Conservation (phyloP, 1,140 invertebrate species). For the Ips nitidus region DNA sequence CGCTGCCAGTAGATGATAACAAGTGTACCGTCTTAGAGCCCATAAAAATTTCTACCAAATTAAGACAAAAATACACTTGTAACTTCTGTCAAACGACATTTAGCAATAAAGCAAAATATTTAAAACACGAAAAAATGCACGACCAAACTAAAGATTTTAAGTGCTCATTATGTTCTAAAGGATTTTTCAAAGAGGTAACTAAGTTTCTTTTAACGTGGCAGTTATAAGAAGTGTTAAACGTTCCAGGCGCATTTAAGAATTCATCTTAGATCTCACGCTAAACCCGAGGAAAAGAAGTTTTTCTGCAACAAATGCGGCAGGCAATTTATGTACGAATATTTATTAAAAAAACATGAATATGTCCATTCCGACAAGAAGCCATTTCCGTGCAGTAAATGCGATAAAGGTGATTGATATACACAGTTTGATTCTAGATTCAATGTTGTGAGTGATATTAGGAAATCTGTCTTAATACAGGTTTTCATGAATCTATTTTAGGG, state of each 20-base stretch:
- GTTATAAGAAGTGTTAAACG: constrained; percentile 2
- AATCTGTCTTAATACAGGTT: too few species aligned
- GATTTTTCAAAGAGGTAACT: constrained; percentile 35
- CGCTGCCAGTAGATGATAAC: too few species aligned
- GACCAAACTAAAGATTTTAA: constrained; percentile 36
- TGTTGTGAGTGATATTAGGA: not conserved
- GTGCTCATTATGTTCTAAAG: constrained; percentile 36
- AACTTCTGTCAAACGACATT: constrained; percentile 35
- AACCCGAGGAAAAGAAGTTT: constrained; percentile 53
- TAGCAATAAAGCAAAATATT: constrained; percentile 36
- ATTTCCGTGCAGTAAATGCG: constrained; percentile 47
- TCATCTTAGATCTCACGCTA: constrained; percentile 41
- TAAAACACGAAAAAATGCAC: constrained; percentile 38
- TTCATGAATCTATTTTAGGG: too few species aligned
- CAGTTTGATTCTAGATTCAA: not conserved
- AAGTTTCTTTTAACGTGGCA: not conserved
- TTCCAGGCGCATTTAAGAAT: constrained; percentile 37
- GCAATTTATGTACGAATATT: constrained; percentile 46
- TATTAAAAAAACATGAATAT: constrained; percentile 44
- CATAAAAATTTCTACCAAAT: too few species aligned
- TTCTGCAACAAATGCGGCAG: constrained; percentile 57
- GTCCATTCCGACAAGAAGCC: constrained; percentile 52
- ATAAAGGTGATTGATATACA: constrained; percentile 38
- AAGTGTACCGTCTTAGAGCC: too few species aligned
- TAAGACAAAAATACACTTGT: constrained; percentile 33